These are phyloP conservation scores for Haemorhous mexicanus DNA, from an alignment of 2,113 vertebrate genomes.

Conservation along the genomic window DNA sequence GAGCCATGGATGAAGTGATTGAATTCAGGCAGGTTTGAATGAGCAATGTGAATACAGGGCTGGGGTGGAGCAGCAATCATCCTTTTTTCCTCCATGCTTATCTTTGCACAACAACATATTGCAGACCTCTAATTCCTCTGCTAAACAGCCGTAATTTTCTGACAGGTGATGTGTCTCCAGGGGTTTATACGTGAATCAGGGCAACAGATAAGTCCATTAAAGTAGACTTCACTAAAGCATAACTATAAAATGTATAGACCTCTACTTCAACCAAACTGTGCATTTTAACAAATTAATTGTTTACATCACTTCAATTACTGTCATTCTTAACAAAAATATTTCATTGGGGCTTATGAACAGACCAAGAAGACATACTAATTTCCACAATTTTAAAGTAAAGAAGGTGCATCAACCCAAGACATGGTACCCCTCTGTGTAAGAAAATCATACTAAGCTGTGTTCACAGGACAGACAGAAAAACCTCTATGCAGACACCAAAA, in stretches of 20 bases:
- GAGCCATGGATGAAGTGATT: background rate
- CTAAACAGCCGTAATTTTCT: background rate
- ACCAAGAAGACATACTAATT: background rate
- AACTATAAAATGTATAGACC: background rate
- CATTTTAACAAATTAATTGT: background rate
- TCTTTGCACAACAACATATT: background rate
- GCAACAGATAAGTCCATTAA: background rate
- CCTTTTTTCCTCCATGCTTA: background rate
- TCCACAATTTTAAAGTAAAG: background rate
- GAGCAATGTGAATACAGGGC: background rate
- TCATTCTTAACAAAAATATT: background rate
- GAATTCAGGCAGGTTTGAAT: background rate
- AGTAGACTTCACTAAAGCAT: background rate
- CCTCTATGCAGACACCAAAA: accelerated
- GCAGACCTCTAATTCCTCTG: background rate
- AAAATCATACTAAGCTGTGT: background rate
- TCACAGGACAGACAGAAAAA: background rate
- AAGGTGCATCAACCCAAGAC: background rate
- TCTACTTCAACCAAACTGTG: background rate
- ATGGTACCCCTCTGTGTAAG: accelerated
- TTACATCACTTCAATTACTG: background rate
- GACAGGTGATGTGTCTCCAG: background rate
- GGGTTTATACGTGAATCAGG: background rate
- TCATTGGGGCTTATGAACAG: background rate
- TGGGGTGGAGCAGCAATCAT: background rate